Evolutionary conservation across 2,797 vertebrate genomes (phyloP).

Genomic region (Paratrypauchen microcephalus): DNA sequence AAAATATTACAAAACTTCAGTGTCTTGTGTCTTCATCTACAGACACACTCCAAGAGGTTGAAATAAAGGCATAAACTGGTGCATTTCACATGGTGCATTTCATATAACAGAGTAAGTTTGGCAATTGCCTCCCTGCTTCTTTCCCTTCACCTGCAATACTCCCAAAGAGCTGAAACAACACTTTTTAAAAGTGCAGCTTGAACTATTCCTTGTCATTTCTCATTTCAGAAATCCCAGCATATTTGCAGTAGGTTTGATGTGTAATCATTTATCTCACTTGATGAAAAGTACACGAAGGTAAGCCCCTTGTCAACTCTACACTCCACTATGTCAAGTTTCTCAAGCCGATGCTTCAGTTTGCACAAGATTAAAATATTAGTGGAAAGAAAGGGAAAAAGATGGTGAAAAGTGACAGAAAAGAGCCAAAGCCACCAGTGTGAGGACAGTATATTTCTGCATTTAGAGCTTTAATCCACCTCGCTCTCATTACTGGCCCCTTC

Average conservation of each 20-base stretch:
- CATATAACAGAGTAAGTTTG: not conserved
- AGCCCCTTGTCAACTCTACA: constrained; percentile 50
- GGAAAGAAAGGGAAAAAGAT: constrained; percentile 37
- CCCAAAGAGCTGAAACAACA: constrained; percentile 1
- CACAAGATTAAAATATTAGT: constrained; percentile 42
- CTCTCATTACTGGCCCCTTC: constrained; percentile 95
- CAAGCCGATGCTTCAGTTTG: constrained; percentile 32
- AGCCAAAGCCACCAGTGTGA: constrained; percentile 41
- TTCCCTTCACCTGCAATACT: not conserved
- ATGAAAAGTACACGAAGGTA: constrained; percentile 57
- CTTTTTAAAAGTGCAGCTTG: constrained; percentile 37
- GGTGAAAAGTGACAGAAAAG: constrained; percentile 26
- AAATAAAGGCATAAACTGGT: not conserved
- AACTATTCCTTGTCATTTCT: constrained; percentile 42
- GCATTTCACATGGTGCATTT: too few species aligned
- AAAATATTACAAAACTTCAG: not conserved
- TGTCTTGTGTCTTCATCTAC: too few species aligned
- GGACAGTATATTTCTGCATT: constrained; percentile 44
- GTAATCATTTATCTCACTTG: constrained; percentile 52
- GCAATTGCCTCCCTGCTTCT: not conserved
- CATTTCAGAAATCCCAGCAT: constrained; percentile 32
- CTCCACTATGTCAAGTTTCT: constrained; percentile 47
- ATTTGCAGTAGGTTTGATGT: constrained; percentile 33
- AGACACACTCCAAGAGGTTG: not conserved
- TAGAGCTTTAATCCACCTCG: constrained; percentile 86